These are phyloP conservation scores for Psix sp. DNA, from an alignment of 1,140 invertebrate genomes.

Conservation along the genomic window DNA sequence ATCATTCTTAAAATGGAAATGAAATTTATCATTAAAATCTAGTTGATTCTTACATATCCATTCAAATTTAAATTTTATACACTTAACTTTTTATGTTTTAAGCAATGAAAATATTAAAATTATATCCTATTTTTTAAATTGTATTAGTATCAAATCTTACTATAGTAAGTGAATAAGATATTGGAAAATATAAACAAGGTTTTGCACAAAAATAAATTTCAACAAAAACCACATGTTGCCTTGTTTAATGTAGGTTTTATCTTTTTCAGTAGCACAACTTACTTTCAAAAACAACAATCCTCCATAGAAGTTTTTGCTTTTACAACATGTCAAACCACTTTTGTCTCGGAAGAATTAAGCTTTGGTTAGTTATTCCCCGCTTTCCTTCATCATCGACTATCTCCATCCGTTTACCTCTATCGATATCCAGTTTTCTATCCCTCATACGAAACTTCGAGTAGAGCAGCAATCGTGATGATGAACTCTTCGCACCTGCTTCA, in stretches of 20 bases:
- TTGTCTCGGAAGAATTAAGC: too few relatives aligned
- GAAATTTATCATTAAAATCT: constrained; percentile 18
- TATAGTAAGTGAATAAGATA: constrained; percentile 15
- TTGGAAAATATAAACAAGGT: constrained; percentile 54
- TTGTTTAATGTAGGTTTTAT: constrained; percentile 40
- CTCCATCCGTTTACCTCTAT: constrained; percentile 23
- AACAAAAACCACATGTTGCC: constrained; percentile 68
- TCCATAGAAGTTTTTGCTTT: constrained; percentile 4
- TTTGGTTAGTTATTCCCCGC: too few relatives aligned
- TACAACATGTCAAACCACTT: too few relatives aligned
- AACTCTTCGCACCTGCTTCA: constrained; percentile 38
- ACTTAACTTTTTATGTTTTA: too few relatives aligned
- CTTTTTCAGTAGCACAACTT: constrained; percentile 26
- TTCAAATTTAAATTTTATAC: too few relatives aligned
- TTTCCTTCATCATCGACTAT: constrained; percentile 35
- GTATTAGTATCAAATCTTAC: constrained; percentile 19
- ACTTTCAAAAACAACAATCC: constrained; percentile 12
- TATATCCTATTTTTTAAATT: constrained; percentile 22
- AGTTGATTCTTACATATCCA: too few relatives aligned
- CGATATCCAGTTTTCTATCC: constrained; percentile 2
- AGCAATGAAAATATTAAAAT: too few relatives aligned
- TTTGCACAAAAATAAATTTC: constrained; percentile 61
- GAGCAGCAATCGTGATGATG: constrained; percentile 45
- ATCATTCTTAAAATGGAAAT: constrained; percentile 26
- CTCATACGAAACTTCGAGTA: constrained; percentile 20